phyloP scores from a whole-genome alignment of 2,888 invertebrate genomes.

The Drosophila falleni region DNA sequence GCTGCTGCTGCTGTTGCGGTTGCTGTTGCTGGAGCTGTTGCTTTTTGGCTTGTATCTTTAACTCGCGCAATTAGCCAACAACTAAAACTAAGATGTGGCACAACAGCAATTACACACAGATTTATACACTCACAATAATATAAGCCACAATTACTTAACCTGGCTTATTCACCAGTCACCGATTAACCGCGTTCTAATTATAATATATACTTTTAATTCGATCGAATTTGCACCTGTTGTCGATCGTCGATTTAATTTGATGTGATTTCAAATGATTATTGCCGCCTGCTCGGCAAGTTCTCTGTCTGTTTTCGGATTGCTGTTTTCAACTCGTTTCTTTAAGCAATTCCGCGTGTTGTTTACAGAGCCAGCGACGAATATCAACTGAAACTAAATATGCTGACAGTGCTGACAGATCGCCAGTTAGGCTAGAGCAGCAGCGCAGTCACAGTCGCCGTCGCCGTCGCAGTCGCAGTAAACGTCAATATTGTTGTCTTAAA shows the following conservation, averaged over 20 bases:
- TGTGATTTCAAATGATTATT: constrained; percentile 1
- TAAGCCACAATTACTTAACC: constrained; percentile 38
- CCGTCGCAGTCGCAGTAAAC: constrained; percentile 21
- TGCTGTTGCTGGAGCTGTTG: constrained; percentile 16
- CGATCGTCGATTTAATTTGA: constrained; percentile 18
- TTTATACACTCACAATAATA: constrained; percentile 8
- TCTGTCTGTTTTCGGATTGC: not conserved
- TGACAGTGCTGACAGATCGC: constrained; percentile 67
- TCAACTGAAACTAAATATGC: constrained; percentile 55
- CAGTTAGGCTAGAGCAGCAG: constrained; percentile 46
- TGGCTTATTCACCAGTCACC: constrained; percentile 34
- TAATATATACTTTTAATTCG: constrained; percentile 16
- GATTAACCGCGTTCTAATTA: constrained; percentile 43
- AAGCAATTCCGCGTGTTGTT: constrained; percentile 67
- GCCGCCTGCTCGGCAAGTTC: constrained; percentile 30
- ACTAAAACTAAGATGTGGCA: constrained; percentile 50
- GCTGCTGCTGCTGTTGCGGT: constrained; percentile 16
- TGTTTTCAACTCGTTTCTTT: constrained; percentile 22
- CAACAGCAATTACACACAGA: constrained; percentile 27
- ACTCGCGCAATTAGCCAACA: constrained; percentile 72
- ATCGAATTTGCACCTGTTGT: constrained; percentile 31
- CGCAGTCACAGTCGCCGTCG: constrained; percentile 23
- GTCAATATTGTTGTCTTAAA: constrained; percentile 41
- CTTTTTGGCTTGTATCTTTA: constrained; percentile 50
- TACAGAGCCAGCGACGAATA: constrained; percentile 63